Base-by-base conservation (phyloP, 1,140 invertebrate genomes). In the Marisa cornuarietis region DNA sequence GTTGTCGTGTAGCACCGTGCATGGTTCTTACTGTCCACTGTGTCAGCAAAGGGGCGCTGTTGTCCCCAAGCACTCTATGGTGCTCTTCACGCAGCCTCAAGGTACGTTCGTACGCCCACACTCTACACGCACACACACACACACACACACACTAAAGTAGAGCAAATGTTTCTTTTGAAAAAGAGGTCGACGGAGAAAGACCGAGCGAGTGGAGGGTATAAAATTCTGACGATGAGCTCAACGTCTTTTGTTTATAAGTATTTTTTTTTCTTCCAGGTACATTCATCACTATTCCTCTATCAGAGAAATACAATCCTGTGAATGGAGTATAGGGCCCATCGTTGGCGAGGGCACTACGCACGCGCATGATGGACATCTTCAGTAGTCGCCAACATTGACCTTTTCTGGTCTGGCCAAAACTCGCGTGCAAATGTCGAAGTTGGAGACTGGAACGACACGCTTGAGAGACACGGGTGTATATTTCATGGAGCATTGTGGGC, bases 81-180 rank as follows among this genome's bases (percentile, higher is more conserved):
- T 83, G 24, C 71, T 83, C 2, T 83, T 80, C 51, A 78, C 74
- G n/a, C 80, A 83, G 66, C 78, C 80, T 22, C 80, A 83, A 83
- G 83, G 83, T 83, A 68, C 80, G 81, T 42, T 20, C 42, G 54
- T 26, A 10, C 11, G 7, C 18, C 4, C 24, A 24, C 69, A 68
- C 62, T 1, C 1, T 6, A 31, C 65, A 31, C 22, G 6, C 65
- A 7, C 11, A n/a, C 22, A 16, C 7, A 1, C 11, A 22, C 65
- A 10, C 14, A 68, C 14, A 24, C 11, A 24, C 6, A 68, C 14
- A 68, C 14, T 66, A 10, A 66, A 26, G 11, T 7, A n/a, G 24
- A 0, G 26, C 8, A 22, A 52, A 10, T 16, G 2, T 66, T 16
- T 13, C 7, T 54, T n/a, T n/a, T 65, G 3, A 0, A 8, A 22